Evolutionary conservation across 2,888 invertebrate genomes (phyloP), one percentile per base, ranked within the genome.

Genomic region (Trilocha varians): DNA sequence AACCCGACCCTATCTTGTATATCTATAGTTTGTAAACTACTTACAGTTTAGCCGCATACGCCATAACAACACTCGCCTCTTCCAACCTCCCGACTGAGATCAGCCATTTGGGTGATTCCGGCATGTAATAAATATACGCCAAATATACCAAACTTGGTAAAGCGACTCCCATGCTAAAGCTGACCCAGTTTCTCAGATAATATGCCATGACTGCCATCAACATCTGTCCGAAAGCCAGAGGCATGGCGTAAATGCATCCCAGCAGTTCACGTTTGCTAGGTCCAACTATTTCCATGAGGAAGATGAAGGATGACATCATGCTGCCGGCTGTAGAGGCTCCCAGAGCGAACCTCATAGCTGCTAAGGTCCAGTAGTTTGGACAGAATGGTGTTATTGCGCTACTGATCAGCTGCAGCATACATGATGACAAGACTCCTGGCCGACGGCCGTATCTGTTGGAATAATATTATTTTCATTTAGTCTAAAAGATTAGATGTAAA

Each of bases 81-180:
- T 89, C 89, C 41, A 89, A 69, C 40, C 84, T 82, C 0, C 91
- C 92, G n/a, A 89, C 87, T 1, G 91, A 89, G 35, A 92, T 78
- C 18, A 93, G 76, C 93, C 93, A 93, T 37, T 93, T 87, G 0
- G 93, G 93, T 0, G 93, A 92, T 68, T 93, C 93, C 0, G 92
- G 91, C 33, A 93, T 70, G 9, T 91, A 56, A 83, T 90, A 90
- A 55, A 89, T 88, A 49, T 90, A 91, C 1, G 83, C 63, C 25
- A 91, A 71, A 39, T 91, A 83, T 17, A 91, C 46, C 3, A 86
- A 48, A 14, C 82, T 83, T 1, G 88, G 88, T n/a, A 90, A 57
- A 0, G 89, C 89, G 33, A 90, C 70, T 0, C 87, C 86, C 36
- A 91, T 68, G 56, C 90, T 89, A 40, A 88, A 87, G 52, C 74